Percentiles rank a stretch among this genome's conserved stretches.
These are phyloP conservation scores for Eilema depressum DNA, from an alignment of 2,888 invertebrate genomes.

Conservation along the genomic window DNA sequence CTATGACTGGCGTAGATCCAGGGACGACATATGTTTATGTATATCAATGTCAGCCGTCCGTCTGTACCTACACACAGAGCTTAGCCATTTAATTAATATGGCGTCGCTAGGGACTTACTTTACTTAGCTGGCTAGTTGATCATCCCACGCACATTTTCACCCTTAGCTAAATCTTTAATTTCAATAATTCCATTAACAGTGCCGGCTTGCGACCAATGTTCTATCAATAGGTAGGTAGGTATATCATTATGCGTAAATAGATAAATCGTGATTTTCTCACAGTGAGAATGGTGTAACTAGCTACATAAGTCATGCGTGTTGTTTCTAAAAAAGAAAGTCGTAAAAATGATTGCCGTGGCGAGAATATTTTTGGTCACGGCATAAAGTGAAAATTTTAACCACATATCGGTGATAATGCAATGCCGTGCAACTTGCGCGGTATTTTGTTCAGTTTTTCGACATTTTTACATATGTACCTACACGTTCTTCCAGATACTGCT, in stretches of 20 bases:
- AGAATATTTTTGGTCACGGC: slow-evolving; percentile 40
- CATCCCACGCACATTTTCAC: too few species aligned
- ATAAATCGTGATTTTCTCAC: slow-evolving; percentile 14
- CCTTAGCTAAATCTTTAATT: too few species aligned
- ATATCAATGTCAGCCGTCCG: too few species aligned
- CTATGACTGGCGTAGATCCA: too few species aligned
- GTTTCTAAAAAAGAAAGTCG: slow-evolving; percentile 46
- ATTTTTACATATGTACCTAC: not conserved
- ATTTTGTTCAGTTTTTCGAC: not conserved
- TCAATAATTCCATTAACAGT: too few species aligned
- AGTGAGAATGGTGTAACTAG: slow-evolving; percentile 18
- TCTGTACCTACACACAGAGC: too few species aligned
- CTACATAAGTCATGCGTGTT: slow-evolving; percentile 24
- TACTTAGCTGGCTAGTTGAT: too few species aligned
- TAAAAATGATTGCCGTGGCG: slow-evolving; percentile 36
- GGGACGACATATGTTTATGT: too few species aligned
- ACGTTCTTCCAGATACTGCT: not conserved
- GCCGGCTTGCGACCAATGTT: too few species aligned
- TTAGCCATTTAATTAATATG: too few species aligned
- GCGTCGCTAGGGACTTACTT: too few species aligned
- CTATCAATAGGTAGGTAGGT: not conserved
- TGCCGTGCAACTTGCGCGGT: not conserved
- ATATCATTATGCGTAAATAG: not conserved
- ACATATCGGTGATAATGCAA: not conserved
- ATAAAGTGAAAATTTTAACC: slow-evolving; percentile 37